A percentile compares a stretch with the other conserved stretches of the same genome.
Conservation (phyloP, 2,888 invertebrate species). For the Pristionchus fissidentatus region DNA sequence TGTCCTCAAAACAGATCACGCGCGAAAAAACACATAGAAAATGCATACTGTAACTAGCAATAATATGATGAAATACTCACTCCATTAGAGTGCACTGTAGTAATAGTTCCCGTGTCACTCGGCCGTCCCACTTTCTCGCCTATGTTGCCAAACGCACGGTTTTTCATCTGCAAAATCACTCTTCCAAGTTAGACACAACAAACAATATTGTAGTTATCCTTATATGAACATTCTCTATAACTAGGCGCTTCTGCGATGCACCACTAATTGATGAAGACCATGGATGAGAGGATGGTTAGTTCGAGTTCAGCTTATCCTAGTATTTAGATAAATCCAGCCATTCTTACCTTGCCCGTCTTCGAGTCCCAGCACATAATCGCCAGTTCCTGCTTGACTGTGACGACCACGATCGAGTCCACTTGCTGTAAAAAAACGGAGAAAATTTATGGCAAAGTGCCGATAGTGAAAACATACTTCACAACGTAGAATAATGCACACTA, state of each 20-base stretch:
- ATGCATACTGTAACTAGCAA: too few relatives aligned
- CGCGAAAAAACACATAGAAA: too few relatives aligned
- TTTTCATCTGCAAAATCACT: conserved; percentile 84
- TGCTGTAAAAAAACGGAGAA: conserved; percentile 75
- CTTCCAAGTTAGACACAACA: background rate
- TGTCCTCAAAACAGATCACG: too few relatives aligned
- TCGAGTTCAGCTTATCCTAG: too few relatives aligned
- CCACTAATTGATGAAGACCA: too few relatives aligned
- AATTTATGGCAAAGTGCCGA: too few relatives aligned
- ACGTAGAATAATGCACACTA: too few relatives aligned
- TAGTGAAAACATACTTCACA: too few relatives aligned
- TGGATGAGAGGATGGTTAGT: too few relatives aligned
- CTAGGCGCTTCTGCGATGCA: too few relatives aligned
- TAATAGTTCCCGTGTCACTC: conserved; percentile 94
- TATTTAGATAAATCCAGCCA: background rate
- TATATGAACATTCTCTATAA: too few relatives aligned
- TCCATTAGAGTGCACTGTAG: conserved; percentile 94
- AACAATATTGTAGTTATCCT: too few relatives aligned
- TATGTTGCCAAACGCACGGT: conserved; percentile 95
- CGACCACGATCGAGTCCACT: conserved; percentile 80
- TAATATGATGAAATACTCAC: conserved; percentile 56
- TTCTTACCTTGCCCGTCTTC: conserved; percentile 60
- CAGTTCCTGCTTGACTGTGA: conserved; percentile 94
- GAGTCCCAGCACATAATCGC: conserved; percentile 93
- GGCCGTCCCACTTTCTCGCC: conserved; percentile 92